These are phyloP conservation scores for Lutraria lutraria DNA, from an alignment of 2,888 invertebrate genomes.

Conservation along the genomic window DNA sequence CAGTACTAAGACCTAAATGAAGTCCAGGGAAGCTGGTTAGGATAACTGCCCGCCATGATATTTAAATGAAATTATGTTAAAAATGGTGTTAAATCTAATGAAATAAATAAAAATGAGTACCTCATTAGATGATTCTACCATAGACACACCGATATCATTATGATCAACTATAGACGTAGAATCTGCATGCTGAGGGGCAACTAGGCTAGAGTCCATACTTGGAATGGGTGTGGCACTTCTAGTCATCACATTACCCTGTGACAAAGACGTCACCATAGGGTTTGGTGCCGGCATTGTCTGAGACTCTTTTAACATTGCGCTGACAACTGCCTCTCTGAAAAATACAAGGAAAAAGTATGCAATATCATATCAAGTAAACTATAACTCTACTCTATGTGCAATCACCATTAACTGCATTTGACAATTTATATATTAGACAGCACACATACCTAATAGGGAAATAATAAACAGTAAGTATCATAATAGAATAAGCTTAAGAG, in stretches of 20 bases:
- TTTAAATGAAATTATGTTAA: too few species aligned
- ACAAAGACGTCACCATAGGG: constrained; percentile 59
- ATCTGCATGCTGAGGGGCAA: constrained; percentile 51
- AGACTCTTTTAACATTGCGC: constrained; percentile 89
- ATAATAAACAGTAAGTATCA: not conserved
- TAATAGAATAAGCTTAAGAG: not conserved
- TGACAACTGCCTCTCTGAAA: constrained; percentile 90
- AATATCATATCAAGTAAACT: too few species aligned
- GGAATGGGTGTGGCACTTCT: constrained; percentile 67
- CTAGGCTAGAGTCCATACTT: constrained; percentile 61
- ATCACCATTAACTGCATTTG: not conserved
- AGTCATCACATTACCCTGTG: constrained; percentile 58
- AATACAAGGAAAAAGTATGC: not conserved
- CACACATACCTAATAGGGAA: too few species aligned
- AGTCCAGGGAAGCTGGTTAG: too few species aligned
- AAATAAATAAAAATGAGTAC: too few species aligned
- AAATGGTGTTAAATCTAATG: too few species aligned
- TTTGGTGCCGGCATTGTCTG: constrained; percentile 69
- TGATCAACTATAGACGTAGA: constrained; percentile 68
- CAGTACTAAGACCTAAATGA: too few species aligned
- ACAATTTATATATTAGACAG: not conserved
- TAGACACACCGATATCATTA: constrained; percentile 70
- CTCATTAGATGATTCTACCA: constrained; percentile 69
- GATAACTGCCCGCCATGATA: too few species aligned
- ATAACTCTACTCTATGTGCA: too few species aligned